Evolutionary conservation across 2,888 invertebrate genomes (phyloP).

Genomic region (Melanostoma scalare): DNA sequence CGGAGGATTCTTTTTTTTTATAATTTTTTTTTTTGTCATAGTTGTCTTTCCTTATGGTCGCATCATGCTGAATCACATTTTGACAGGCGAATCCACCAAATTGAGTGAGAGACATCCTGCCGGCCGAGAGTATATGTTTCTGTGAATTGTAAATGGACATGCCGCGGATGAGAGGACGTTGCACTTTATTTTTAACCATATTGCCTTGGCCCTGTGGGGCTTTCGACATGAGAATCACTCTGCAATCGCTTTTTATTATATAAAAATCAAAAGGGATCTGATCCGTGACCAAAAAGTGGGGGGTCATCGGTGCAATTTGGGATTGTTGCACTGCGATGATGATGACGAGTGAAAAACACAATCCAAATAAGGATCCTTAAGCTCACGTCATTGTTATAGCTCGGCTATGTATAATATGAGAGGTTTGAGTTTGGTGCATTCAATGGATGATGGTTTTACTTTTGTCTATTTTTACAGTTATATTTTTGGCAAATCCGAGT

Average conservation of each 20-base stretch:
- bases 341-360: slow-evolving; percentile 45
- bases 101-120: slow-evolving; percentile 69
- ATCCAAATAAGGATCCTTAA: slow-evolving; percentile 62
- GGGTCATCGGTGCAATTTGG: slow-evolving; percentile 39
- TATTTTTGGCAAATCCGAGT: background rate
- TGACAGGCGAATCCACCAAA: slow-evolving; percentile 71
- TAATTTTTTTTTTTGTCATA: background rate
- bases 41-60: slow-evolving; percentile 35
- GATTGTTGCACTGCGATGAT: slow-evolving; percentile 42
- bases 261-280: slow-evolving; percentile 62
- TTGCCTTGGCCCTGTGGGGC: background rate
- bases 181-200: slow-evolving; percentile 55
- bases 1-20: slow-evolving; percentile 7
- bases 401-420: background rate
- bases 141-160: slow-evolving; percentile 60
- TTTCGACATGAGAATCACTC: background rate
- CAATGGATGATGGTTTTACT: slow-evolving; percentile 29
- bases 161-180: slow-evolving; percentile 47
- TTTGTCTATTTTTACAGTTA: slow-evolving; percentile 22
- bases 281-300: slow-evolving; percentile 24
- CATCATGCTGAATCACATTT: slow-evolving; percentile 69
- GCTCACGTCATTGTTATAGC: slow-evolving; percentile 39
- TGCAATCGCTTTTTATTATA: slow-evolving; percentile 55
- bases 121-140: slow-evolving; percentile 18
- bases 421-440: slow-evolving; percentile 33